Percentiles rank a stretch among this genome's conserved stretches.
Evolutionary conservation across 2,888 invertebrate species (phyloP).

Genomic region (Lasioglossum lativentre): DNA sequence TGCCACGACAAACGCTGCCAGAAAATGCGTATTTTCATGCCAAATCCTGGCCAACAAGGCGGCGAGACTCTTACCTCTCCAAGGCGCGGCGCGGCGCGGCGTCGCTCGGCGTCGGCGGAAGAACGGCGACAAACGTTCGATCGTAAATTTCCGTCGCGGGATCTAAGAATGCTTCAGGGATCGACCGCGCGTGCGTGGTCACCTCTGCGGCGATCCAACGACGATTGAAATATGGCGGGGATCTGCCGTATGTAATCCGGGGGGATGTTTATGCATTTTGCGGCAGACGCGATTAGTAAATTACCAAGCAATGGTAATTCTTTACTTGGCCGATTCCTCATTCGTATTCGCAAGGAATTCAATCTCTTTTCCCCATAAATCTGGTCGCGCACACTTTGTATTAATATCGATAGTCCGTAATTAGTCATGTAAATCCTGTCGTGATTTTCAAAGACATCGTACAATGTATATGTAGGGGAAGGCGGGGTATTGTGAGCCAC

Average conservation of each 20-base stretch:
- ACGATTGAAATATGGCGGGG: background rate
- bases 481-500: too few species aligned
- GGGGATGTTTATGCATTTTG: constrained; percentile 1
- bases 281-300: background rate
- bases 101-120: background rate
- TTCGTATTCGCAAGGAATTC: too few species aligned
- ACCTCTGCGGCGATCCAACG: background rate
- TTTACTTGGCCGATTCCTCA: background rate
- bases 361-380: too few species aligned
- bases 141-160: constrained; percentile 47
- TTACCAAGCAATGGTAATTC: background rate
- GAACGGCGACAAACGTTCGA: constrained; percentile 7
- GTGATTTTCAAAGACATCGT: too few species aligned
- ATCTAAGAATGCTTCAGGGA: background rate
- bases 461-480: too few species aligned
- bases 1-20: constrained; percentile 38
- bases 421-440: too few species aligned
- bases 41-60: constrained; percentile 21
- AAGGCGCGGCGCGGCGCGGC: background rate
- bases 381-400: too few species aligned
- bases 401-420: too few species aligned
- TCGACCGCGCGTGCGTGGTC: background rate
- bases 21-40: constrained; percentile 49
- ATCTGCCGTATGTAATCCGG: background rate
- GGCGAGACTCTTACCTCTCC: background rate